phyloP scores from a whole-genome alignment of 1,140 invertebrate species.

The Drosophila bifasciata region DNA sequence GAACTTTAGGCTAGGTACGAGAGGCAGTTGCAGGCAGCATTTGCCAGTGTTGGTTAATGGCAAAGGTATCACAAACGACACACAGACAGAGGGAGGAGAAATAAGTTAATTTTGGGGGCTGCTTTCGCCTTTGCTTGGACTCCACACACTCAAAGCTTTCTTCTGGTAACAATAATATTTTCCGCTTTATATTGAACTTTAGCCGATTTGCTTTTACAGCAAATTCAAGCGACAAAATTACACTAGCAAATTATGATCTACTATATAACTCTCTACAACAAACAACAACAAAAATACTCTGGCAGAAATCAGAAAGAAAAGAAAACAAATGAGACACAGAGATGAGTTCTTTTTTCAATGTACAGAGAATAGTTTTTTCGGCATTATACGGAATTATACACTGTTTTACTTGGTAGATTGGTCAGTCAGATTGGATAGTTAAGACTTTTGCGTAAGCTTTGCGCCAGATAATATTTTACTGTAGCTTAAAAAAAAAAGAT shows the following conservation, averaged over 20 bases:
- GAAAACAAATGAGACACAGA: slow-evolving; percentile 36
- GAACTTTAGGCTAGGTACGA: slow-evolving; percentile 51
- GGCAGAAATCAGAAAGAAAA: slow-evolving; percentile 9
- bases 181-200: slow-evolving; percentile 71
- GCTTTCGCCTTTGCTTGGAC: slow-evolving; percentile 63
- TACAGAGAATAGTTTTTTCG: slow-evolving; percentile 60
- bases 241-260: slow-evolving; percentile 56
- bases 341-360: slow-evolving; percentile 63
- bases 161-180: slow-evolving; percentile 83
- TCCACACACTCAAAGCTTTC: slow-evolving; percentile 75
- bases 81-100: background rate
- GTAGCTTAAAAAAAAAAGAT: slow-evolving; percentile 56
- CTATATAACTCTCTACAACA: slow-evolving; percentile 60
- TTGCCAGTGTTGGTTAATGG: slow-evolving; percentile 32
- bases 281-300: slow-evolving; percentile 29
- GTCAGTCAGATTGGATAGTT: slow-evolving; percentile 65
- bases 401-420: slow-evolving; percentile 68
- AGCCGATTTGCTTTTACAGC: slow-evolving; percentile 70
- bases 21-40: background rate
- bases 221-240: slow-evolving; percentile 46
- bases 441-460: slow-evolving; percentile 69
- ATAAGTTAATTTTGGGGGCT: slow-evolving; percentile 25
- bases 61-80: slow-evolving; percentile 20
- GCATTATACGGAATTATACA: slow-evolving; percentile 69
- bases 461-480: slow-evolving; percentile 78